Evolutionary conservation across 2,888 invertebrate species (phyloP).

Genomic region (Drosophila mimetica): DNA sequence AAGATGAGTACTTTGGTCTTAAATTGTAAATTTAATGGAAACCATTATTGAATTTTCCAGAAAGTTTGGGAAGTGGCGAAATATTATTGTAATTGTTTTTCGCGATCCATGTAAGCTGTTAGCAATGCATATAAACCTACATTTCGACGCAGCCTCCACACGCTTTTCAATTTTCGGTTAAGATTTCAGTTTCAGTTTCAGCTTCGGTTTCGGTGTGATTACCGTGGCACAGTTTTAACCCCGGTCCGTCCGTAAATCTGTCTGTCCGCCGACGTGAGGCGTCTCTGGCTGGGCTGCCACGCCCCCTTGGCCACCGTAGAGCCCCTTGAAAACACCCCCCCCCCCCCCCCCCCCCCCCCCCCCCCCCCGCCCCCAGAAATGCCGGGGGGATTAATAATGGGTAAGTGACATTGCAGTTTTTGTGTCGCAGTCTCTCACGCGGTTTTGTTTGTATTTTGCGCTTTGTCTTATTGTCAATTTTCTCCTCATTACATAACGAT

Average conservation of each 20-base stretch:
- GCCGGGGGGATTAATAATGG: slow-evolving; percentile 55
- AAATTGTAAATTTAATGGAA: too few relatives aligned
- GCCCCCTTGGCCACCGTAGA: slow-evolving; percentile 6
- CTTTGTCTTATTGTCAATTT: slow-evolving; percentile 70
- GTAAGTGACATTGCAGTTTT: slow-evolving; percentile 69
- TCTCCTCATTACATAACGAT: slow-evolving; percentile 70
- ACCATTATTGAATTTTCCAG: too few relatives aligned
- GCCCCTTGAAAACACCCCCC: background rate
- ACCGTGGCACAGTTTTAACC: slow-evolving; percentile 24
- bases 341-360: background rate
- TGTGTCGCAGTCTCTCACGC: slow-evolving; percentile 44
- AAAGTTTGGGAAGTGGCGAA: too few relatives aligned
- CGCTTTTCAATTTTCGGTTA: slow-evolving; percentile 16
- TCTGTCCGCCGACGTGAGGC: slow-evolving; percentile 20
- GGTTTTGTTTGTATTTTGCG: slow-evolving; percentile 50
- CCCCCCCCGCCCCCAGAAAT: background rate
- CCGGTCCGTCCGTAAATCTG: slow-evolving; percentile 8
- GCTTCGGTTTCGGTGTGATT: slow-evolving; percentile 20
- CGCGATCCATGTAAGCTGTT: background rate
- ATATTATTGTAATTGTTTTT: too few relatives aligned
- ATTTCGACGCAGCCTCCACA: slow-evolving; percentile 18
- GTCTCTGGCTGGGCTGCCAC: slow-evolving; percentile 15
- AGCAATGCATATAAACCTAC: slow-evolving; percentile 1
- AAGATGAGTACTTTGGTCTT: too few relatives aligned
- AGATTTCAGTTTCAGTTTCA: background rate